Conservation (phyloP, 2,797 vertebrate genomes). For the Sparus aurata region DNA sequence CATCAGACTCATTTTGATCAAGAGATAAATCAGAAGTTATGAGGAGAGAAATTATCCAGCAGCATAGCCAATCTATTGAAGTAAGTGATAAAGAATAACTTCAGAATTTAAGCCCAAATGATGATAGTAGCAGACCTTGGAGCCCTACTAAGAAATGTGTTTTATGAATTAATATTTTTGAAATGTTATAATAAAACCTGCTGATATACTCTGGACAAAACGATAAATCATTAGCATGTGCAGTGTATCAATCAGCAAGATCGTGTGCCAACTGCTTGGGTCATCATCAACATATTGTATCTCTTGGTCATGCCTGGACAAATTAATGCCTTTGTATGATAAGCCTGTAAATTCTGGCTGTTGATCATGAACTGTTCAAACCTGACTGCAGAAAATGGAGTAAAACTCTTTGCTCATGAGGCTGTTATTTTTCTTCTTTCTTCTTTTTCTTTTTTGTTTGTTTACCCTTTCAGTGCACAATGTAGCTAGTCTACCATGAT, state of each 20-base stretch:
- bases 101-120: conserved; percentile 22
- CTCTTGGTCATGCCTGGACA: conserved; percentile 58
- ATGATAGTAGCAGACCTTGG: conserved; percentile 23
- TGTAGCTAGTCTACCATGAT: conserved; percentile 48
- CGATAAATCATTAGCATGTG: conserved; percentile 64
- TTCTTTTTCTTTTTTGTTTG: conserved; percentile 12
- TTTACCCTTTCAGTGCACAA: conserved; percentile 31
- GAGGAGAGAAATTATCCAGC: conserved; percentile 40
- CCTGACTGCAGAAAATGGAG: conserved; percentile 63
- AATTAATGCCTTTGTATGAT: conserved; percentile 77
- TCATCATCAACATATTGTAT: conserved; percentile 69
- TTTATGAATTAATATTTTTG: conserved; percentile 18
- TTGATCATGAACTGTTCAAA: conserved; percentile 72
- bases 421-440: conserved; percentile 43
- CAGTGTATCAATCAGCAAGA: conserved; percentile 59
- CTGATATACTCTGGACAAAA: conserved; percentile 45
- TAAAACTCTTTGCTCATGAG: conserved; percentile 65
- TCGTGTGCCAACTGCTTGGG: conserved; percentile 50
- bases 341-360: conserved; percentile 74
- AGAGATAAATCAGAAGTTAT: conserved; percentile 8
- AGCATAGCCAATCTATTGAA: conserved; percentile 39
- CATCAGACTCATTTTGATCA: conserved; percentile 31
- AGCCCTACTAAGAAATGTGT: conserved; percentile 14
- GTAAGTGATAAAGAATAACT: not conserved
- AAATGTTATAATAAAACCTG: conserved; percentile 44